These are phyloP conservation scores for Rhopalosiphum maidis DNA, from an alignment of 1,140 invertebrate species.

Conservation along the genomic window DNA sequence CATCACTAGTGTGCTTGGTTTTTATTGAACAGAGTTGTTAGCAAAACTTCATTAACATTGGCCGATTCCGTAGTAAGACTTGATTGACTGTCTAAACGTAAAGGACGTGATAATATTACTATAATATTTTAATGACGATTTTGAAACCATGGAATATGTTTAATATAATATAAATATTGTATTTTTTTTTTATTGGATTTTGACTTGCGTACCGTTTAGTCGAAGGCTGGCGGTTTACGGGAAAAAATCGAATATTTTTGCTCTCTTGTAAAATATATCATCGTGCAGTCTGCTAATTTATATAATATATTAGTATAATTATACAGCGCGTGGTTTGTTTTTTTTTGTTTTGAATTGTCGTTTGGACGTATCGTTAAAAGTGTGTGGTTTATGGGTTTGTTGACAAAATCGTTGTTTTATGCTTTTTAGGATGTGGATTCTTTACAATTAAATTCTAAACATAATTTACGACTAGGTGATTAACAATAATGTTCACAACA, in stretches of 20 bases:
- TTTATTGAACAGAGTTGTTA: not conserved
- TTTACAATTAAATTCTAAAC: not conserved
- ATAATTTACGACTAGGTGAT: not conserved
- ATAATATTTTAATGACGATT: not conserved
- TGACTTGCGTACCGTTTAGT: not conserved
- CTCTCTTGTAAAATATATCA: constrained; percentile 1
- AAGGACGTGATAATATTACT: not conserved
- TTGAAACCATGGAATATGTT: not conserved
- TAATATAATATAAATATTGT: not conserved
- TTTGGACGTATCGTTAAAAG: not conserved
- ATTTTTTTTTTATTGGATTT: not conserved
- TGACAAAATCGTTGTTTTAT: not conserved
- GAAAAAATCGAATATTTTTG: not conserved
- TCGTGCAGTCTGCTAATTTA: not conserved
- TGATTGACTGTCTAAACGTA: not conserved
- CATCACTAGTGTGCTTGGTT: not conserved
- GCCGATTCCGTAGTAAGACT: not conserved
- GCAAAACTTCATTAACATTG: not conserved
- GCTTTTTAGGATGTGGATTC: not conserved
- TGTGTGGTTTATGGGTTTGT: not conserved
- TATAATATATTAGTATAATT: not conserved
- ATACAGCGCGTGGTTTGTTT: not conserved
- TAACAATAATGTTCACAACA: not conserved
- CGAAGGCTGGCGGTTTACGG: not conserved
- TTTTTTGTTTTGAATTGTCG: not conserved